Evolutionary conservation across 2,888 invertebrate species (phyloP).

Genomic region (Pomacea canaliculata): DNA sequence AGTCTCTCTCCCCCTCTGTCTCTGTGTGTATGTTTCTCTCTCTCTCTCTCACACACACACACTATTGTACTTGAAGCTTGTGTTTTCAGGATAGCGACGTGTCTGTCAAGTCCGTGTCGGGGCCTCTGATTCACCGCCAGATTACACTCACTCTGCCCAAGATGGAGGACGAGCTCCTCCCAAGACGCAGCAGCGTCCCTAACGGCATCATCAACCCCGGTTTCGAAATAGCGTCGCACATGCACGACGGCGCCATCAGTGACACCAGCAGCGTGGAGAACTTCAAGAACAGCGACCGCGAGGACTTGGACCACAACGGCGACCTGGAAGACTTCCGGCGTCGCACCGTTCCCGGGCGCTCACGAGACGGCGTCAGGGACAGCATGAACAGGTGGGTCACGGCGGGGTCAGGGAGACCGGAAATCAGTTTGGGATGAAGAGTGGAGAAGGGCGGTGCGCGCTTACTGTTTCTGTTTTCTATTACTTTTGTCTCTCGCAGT

Average conservation of each 20-base stretch:
- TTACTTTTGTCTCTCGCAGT: no score
- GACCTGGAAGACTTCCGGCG: constrained; percentile 16
- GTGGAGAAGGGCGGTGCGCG: neutral
- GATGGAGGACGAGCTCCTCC: constrained; percentile 14
- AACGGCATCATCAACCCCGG: constrained; percentile 19
- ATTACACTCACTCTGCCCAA: constrained; percentile 18
- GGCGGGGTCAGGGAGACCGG: neutral
- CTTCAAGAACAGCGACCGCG: constrained; percentile 6
- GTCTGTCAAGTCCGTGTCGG: neutral
- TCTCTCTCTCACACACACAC: no score
- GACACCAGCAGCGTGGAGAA: constrained; percentile 23
- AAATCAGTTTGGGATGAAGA: neutral
- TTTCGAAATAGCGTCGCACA: constrained; percentile 1
- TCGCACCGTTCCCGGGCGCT: constrained; percentile 7
- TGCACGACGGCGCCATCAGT: neutral
- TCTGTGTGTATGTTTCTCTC: no score
- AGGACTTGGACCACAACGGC: constrained; percentile 13
- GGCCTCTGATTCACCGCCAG: constrained; percentile 11
- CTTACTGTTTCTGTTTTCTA: neutral
- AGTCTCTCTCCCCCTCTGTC: no score
- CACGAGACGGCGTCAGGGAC: neutral
- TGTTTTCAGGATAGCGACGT: constrained; percentile 1
- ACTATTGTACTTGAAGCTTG: no score
- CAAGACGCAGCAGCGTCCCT: constrained; percentile 3
- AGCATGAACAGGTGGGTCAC: constrained; percentile 17